phyloP scores from a whole-genome alignment of 1,140 invertebrate genomes.

The Apis laboriosa region DNA sequence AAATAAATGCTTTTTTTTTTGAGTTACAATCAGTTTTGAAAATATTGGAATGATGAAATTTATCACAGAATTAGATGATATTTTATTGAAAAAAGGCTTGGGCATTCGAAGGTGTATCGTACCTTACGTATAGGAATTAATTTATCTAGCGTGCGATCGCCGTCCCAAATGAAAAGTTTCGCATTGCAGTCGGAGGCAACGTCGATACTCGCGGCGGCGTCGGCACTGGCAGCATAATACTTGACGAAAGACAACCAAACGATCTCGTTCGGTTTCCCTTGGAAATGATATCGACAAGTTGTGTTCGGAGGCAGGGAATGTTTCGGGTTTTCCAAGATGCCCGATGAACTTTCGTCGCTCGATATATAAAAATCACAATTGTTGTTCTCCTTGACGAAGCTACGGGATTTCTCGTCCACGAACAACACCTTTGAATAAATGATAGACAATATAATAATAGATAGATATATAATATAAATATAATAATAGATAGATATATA shows the following conservation, averaged over 20 bases:
- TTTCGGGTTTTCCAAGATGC: slow-evolving; percentile 87
- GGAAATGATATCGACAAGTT: slow-evolving; percentile 87
- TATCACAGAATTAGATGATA: no score
- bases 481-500: no score
- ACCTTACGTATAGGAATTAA: slow-evolving; percentile 72
- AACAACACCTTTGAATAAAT: slow-evolving; percentile 83
- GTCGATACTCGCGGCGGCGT: slow-evolving; percentile 84
- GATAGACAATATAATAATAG: no score
- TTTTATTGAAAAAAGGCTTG: no score
- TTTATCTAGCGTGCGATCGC: slow-evolving; percentile 81
- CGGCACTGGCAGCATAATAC: slow-evolving; percentile 87
- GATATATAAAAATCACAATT: slow-evolving; percentile 89
- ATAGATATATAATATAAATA: no score
- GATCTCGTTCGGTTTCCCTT: slow-evolving; percentile 87
- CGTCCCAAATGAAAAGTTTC: slow-evolving; percentile 88
- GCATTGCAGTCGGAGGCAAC: slow-evolving; percentile 86
- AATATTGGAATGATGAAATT: no score
- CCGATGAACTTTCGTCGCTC: slow-evolving; percentile 87
- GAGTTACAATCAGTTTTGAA: no score
- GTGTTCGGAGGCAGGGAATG: slow-evolving; percentile 93
- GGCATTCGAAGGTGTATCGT: neutral
- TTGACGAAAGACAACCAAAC: slow-evolving; percentile 93
- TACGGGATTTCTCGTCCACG: slow-evolving; percentile 87
- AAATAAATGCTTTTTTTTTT: no score
- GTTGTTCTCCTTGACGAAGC: slow-evolving; percentile 86